Base-by-base conservation (phyloP, 2,113 vertebrate species). In the Tyrannus savana region DNA sequence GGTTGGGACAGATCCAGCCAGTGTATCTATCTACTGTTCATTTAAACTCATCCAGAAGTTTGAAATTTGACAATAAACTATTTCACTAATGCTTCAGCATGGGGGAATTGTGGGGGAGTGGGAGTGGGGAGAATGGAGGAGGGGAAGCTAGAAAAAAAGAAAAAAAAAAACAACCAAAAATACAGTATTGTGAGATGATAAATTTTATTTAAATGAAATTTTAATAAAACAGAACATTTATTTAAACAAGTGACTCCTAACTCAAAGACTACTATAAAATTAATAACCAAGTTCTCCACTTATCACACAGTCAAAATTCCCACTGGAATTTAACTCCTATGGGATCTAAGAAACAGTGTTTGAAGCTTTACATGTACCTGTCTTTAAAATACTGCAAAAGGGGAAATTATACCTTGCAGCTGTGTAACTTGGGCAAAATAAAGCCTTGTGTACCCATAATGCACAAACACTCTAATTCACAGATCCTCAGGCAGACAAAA, bases 101-200 rank as follows among this genome's bases (percentile, higher is more conserved):
- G 25, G 25, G 25, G 25, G 25, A 52, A 50, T 50, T 50, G 27
- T 50, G 60, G 78, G 3, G 22, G 28, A 10, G 10, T 5, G 9
- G 5, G 4, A 3, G 13, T 17, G 9, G 11, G 9, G 1, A 3
- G 7, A 3, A 3, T 2, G 9, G 3, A 10, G 12, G 4, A 55
- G 30, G 42, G 19, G 17, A 77, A 42, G 5, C 14, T 35, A 22
- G 27, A 9, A 27, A 28, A 19, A n/a, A 46, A 19, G 6, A 14
- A 37, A 37, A 27, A 37, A 27, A 41, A 33, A 8, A 33, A 1
- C 14, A 41, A 30, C 1, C 11, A 7, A 8, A 67, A 47, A n/a
- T 19, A 19, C 2, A 13, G 5, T 28, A 22, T 27, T 1, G 9
- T 21, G 9, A 80, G 1, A 56, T 13, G 18, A 41, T 21, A 41